phyloP scores from a whole-genome alignment of 1,140 invertebrate species.

The Patella vulgata region DNA sequence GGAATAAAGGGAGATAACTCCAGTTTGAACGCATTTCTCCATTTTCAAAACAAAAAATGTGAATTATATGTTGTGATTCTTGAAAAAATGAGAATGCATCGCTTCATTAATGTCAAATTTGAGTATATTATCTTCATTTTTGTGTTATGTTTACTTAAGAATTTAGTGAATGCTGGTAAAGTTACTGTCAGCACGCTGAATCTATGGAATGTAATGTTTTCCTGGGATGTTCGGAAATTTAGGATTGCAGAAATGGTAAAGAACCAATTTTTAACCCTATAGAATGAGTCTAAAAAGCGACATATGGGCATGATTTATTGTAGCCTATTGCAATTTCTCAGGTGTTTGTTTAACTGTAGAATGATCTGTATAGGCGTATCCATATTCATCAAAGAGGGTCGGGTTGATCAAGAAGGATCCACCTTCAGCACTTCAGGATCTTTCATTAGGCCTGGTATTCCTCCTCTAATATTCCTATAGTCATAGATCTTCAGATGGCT shows the following conservation, averaged over 20 bases:
- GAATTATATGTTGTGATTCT: no score
- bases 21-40: no score
- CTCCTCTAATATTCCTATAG: no score
- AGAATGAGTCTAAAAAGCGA: neutral
- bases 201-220: slow-evolving; percentile 61
- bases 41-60: no score
- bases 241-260: slow-evolving; percentile 51
- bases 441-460: no score
- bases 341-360: neutral
- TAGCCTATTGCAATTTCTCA: neutral
- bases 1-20: no score
- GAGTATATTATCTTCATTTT: neutral
- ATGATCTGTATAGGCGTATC: neutral
- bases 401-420: neutral
- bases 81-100: no score
- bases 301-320: neutral
- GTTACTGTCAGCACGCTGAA: slow-evolving; percentile 48
- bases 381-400: neutral
- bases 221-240: slow-evolving; percentile 51
- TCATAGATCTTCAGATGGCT: no score
- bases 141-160: neutral
- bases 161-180: neutral
- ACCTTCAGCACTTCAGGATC: neutral
- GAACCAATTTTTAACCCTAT: neutral
- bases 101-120: slow-evolving; percentile 4